Base-by-base conservation (phyloP, 2,113 vertebrate genomes). In the Ahaetulla prasina region DNA sequence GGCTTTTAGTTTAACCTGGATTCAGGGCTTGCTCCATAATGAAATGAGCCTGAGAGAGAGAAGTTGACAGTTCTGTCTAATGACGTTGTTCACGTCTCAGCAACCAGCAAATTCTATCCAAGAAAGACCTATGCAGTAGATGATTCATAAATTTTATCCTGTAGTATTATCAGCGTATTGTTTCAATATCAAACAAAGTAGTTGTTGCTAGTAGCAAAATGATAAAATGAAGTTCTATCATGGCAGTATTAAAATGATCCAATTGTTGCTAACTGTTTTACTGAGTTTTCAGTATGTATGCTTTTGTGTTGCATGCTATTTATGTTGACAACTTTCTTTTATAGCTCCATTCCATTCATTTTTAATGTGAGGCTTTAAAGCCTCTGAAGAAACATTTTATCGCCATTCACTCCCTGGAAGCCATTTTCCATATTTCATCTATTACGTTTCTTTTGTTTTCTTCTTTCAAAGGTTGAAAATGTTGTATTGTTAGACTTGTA, bases 281-380 rank as follows among this genome's bases (percentile, higher is more conserved):
- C 35, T 94, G 94, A 95, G 20, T 91, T 95, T 95, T 89, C 89
- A 94, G 87, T 3, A 0, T 90, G 39, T 84, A 91, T 88, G 93
- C 94, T 95, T 92, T 95, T 54, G 35, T 95, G 93, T 95, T 54
- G n/a, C 68, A 80, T 80, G 39, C 68, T 80, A 20, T 80, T 22
- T 47, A 87, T 53, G 55, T 1, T 92, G 86, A 68, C 55, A 92
- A 94, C 2, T 92, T 93, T 90, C 91, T 20, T 93, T 90, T 94
- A 85, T 22, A 92, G 50, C 18, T 95, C 27, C 84, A 49, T 30
- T 94, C 14, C 84, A 49, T 27, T 94, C 14, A 60, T 94, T 95
- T 97, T 96, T 95, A 95, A 93, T 94, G 91, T 80, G n/a, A n/a
- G n/a, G 2, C 94, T 96, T 95, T 95, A 87, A 93, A 95, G 53